Base-by-base conservation (phyloP, 1,140 invertebrate species). In the Sitobion miscanthi region DNA sequence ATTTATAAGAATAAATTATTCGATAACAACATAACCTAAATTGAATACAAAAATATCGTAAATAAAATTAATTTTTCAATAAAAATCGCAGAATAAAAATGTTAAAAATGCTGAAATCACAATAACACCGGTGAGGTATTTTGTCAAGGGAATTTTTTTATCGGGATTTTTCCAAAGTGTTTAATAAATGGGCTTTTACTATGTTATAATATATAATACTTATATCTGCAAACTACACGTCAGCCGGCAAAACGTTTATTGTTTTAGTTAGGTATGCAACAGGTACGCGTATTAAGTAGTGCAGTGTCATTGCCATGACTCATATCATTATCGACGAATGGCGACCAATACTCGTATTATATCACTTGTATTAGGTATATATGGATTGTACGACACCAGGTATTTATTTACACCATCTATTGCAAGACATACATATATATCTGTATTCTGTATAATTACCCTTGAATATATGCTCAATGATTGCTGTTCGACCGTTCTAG, bases 321-420 rank as follows among this genome's bases (percentile, higher is more conserved):
- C 62, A 69, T n/a, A 69, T 57, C 30, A 62, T 1, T 69, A 69
- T 30, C 17, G 62, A 69, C 14, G 42, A 42, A 42, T 42, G 42
- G 42, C 42, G 30, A n/a, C 14, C 23, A 77, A 77, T 20, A 77
- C 14, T 77, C n/a, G 5, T 77, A n/a, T 69, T n/a, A 30, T 62
- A 69, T 77, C 21, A 35, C 30, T 17, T 77, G n/a, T 17, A 14
- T 69, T 30, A 62, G 0, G 9, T 62, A 42, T 42, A 9, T n/a
- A n/a, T 69, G 11, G 30, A 0, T 77, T 77, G 14, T n/a, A 17
- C 62, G 14, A 77, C 30, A 77, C 62, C 30, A 35, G 14, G 30
- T 77, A n/a, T 35, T n/a, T 77, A n/a, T 77, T 77, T 77, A 77
- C 62, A 77, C 62, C n/a, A 77, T 77, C n/a, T 14, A 77, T 77